These are phyloP conservation scores for Pseudocheirus occidentalis DNA, from an alignment of 2,797 vertebrate genomes.

Conservation along the genomic window DNA sequence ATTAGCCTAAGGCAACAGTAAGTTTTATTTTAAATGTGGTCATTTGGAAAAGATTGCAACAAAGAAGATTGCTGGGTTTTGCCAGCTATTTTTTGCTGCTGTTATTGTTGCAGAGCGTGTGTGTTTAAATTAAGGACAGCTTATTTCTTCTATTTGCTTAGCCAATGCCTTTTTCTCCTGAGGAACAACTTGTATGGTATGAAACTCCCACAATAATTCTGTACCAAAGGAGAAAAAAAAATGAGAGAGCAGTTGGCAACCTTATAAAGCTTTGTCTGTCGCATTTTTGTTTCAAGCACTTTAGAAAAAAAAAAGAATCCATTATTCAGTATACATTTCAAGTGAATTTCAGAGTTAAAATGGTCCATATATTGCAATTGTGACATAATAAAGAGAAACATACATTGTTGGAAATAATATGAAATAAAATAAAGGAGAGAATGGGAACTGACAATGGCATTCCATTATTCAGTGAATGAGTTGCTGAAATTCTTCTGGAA, in stretches of 20 bases:
- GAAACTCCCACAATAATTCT: slow-evolving; percentile 44
- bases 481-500: slow-evolving; percentile 55
- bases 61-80: slow-evolving; percentile 36
- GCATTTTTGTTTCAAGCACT: slow-evolving; percentile 46
- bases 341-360: slow-evolving; percentile 28
- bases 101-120: not conserved
- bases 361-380: slow-evolving; percentile 73
- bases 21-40: slow-evolving; percentile 55
- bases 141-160: slow-evolving; percentile 55
- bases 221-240: not conserved
- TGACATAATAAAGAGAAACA: slow-evolving; percentile 60
- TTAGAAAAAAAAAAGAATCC: slow-evolving; percentile 31
- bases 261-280: slow-evolving; percentile 48
- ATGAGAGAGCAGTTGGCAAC: slow-evolving; percentile 12
- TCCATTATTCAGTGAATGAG: slow-evolving; percentile 73
- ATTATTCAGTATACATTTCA: not conserved
- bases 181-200: slow-evolving; percentile 2
- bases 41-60: slow-evolving; percentile 63
- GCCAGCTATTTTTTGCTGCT: slow-evolving; percentile 13
- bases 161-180: fast-evolving
- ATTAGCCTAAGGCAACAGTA: slow-evolving; percentile 56
- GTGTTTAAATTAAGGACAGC: not conserved
- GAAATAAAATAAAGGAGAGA: slow-evolving; percentile 68
- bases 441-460: slow-evolving; percentile 56
- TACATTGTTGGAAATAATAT: slow-evolving; percentile 64